Conservation (phyloP, 2,888 invertebrate genomes). For the Rutpela maculata region DNA sequence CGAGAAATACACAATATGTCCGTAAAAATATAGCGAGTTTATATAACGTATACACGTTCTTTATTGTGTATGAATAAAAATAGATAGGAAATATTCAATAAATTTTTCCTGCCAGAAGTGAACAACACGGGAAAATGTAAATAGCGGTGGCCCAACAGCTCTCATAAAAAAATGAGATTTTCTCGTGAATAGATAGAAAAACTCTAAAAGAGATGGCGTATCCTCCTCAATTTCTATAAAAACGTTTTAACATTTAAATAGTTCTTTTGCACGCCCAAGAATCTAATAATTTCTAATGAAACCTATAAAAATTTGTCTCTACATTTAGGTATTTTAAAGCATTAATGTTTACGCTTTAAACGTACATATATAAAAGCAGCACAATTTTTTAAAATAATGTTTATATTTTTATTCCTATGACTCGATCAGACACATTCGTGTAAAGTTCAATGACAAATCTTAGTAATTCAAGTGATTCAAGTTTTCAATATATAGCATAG, state of each 20-base stretch:
- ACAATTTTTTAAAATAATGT: not conserved
- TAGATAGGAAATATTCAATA: conserved; percentile 13
- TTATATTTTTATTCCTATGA: not conserved
- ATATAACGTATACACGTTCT: not conserved
- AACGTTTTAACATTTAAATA: not conserved
- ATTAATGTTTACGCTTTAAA: conserved; percentile 2
- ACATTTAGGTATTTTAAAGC: not conserved
- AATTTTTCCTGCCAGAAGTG: conserved; percentile 8
- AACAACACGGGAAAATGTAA: conserved; percentile 8
- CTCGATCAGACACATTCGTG: not conserved
- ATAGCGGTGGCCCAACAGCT: not conserved
- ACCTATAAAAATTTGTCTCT: not conserved
- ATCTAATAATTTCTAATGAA: not conserved
- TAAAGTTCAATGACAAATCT: not conserved
- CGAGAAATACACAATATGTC: not conserved
- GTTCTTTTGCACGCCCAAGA: not conserved
- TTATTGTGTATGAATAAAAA: conserved; percentile 8
- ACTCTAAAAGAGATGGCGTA: not conserved
- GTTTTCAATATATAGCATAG: too few relatives aligned
- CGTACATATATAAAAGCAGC: not conserved
- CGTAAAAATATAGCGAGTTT: not conserved
- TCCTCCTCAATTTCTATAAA: conserved; percentile 19
- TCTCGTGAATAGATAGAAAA: conserved; percentile 1
- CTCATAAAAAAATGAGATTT: conserved; percentile 16
- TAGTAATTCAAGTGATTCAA: too few relatives aligned